These are phyloP conservation scores for Drosophila ogumai DNA, from an alignment of 1,140 invertebrate genomes.

Conservation along the genomic window DNA sequence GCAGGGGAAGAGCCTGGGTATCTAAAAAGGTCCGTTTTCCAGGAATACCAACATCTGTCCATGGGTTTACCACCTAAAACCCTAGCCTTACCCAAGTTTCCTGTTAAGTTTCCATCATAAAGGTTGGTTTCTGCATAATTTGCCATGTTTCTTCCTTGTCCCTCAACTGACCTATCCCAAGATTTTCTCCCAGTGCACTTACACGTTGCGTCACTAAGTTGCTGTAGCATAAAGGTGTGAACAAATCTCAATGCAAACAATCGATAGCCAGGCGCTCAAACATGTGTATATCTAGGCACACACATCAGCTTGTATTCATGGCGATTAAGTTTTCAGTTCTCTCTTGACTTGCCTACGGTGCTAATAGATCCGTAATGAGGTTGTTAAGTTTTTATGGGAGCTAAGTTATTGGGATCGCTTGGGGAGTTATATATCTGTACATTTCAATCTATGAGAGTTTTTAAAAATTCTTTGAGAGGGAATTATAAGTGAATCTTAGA, in stretches of 20 bases:
- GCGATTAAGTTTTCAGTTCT: constrained; percentile 26
- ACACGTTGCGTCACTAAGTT: constrained; percentile 42
- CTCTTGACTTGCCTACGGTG: constrained; percentile 6
- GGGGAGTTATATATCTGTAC: neutral
- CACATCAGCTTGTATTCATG: constrained; percentile 17
- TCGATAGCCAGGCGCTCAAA: constrained; percentile 39
- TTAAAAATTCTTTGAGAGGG: neutral
- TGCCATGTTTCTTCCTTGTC: neutral
- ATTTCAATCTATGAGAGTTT: neutral
- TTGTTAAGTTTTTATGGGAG: constrained; percentile 18
- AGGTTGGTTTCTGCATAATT: neutral
- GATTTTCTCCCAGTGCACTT: constrained; percentile 25
- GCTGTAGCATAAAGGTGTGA: constrained; percentile 48
- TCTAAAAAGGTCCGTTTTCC: constrained; percentile 9
- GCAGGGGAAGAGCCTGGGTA: constrained; percentile 1
- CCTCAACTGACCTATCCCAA: constrained; percentile 20
- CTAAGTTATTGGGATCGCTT: constrained; percentile 3
- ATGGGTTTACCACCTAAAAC: neutral
- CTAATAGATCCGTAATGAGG: constrained; percentile 42
- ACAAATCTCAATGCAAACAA: constrained; percentile 52
- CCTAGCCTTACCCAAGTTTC: constrained; percentile 17
- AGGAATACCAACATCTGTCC: constrained; percentile 36
- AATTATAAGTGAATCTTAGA: neutral
- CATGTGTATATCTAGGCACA: constrained; percentile 39
- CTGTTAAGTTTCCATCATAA: neutral